phyloP scores from a whole-genome alignment of 2,113 vertebrate genomes.

The Paralichthys olivaceus region DNA sequence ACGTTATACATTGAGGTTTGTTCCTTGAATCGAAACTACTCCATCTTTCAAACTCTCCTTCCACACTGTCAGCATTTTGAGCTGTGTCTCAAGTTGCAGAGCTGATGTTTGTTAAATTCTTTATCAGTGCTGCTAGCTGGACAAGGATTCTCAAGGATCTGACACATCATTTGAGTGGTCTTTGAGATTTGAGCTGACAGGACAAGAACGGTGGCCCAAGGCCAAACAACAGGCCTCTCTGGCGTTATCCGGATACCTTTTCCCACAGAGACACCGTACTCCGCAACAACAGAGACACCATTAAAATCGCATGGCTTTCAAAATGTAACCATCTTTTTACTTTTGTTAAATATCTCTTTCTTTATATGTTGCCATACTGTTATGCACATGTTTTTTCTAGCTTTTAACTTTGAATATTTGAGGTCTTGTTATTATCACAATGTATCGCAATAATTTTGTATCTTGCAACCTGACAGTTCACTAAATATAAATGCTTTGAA shows the following conservation, averaged over 20 bases:
- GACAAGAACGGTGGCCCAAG: constrained; percentile 60
- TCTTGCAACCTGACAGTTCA: background rate
- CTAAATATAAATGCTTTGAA: background rate
- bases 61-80: constrained; percentile 50
- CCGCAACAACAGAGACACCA: background rate
- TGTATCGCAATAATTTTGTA: background rate
- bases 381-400: background rate
- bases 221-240: constrained; percentile 50
- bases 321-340: background rate
- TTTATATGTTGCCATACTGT: background rate
- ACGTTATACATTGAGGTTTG: background rate
- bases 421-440: background rate
- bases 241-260: background rate
- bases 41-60: constrained; percentile 40
- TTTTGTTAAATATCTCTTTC: background rate
- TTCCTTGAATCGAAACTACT: constrained; percentile 7
- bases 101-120: constrained; percentile 71
- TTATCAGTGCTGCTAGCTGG: constrained; percentile 68
- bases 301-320: background rate
- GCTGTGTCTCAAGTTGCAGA: constrained; percentile 28
- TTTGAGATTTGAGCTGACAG: constrained; percentile 72
- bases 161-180: constrained; percentile 50
- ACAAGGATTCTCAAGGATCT: constrained; percentile 61
- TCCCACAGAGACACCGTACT: background rate
- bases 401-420: background rate